Conservation (phyloP, 2,888 invertebrate species). For the Parelbella ahira region DNA sequence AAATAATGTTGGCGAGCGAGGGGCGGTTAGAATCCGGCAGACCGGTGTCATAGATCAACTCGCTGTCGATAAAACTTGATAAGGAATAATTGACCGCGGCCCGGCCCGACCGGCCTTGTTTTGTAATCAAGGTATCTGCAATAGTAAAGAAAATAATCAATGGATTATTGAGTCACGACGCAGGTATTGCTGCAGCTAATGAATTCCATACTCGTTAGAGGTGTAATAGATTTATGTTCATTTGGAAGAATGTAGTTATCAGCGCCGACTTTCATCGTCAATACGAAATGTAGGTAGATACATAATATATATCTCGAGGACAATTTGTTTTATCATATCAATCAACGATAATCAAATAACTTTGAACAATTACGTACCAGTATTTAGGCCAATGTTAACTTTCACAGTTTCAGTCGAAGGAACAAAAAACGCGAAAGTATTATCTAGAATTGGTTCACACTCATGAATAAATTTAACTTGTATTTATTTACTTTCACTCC, state of each 20-base stretch:
- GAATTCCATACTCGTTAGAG: conserved; percentile 1
- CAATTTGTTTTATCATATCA: conserved; percentile 16
- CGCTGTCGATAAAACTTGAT: conserved; percentile 27
- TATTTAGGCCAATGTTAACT: conserved; percentile 19
- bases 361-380: conserved; percentile 10
- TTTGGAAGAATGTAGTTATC: conserved; percentile 4
- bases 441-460: no score
- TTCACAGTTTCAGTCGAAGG: no score
- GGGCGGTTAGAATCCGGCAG: conserved; percentile 8
- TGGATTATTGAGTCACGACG: conserved; percentile 20
- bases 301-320: neutral
- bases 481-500: no score
- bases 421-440: no score
- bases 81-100: conserved; percentile 31
- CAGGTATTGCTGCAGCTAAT: conserved; percentile 5
- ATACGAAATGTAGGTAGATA: neutral
- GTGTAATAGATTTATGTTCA: neutral
- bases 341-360: conserved; percentile 17
- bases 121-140: conserved; percentile 49
- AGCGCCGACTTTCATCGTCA: conserved; percentile 3
- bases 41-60: conserved; percentile 21
- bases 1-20: no score
- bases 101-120: conserved; percentile 41
- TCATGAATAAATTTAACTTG: no score
- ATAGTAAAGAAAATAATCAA: conserved; percentile 39